Percentiles rank a stretch among this genome's conserved stretches.
Conservation (phyloP, 2,888 invertebrate species). For the Thumatha senex region DNA sequence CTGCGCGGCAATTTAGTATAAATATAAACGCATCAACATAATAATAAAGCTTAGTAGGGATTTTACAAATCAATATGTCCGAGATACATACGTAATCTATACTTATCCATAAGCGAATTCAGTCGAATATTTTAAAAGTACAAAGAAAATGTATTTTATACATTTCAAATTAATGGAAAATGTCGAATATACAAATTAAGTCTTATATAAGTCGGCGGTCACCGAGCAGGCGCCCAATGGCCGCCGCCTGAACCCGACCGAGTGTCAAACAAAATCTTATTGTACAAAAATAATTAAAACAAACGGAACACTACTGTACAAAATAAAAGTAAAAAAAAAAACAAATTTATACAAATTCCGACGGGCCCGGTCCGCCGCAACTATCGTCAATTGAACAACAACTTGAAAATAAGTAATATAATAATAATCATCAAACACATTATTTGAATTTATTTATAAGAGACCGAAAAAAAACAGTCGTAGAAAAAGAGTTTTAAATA, state of each 20-base stretch:
- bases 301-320: constrained; percentile 68
- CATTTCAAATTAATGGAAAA: constrained; percentile 50
- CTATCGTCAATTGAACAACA: constrained; percentile 22
- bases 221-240: neutral
- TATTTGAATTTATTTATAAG: constrained; percentile 34
- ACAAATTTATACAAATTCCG: constrained; percentile 56
- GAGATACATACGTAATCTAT: constrained; percentile 32
- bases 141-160: constrained; percentile 53
- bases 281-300: constrained; percentile 65
- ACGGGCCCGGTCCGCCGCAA: constrained; percentile 39
- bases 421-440: constrained; percentile 11
- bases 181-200: constrained; percentile 57
- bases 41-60: constrained; percentile 39
- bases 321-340: constrained; percentile 57
- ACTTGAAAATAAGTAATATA: constrained; percentile 23
- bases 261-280: constrained; percentile 68
- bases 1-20: constrained; percentile 34
- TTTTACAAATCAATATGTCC: constrained; percentile 33
- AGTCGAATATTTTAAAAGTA: constrained; percentile 47
- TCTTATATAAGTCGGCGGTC: constrained; percentile 37
- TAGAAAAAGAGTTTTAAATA: constrained; percentile 50
- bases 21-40: constrained; percentile 43
- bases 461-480: constrained; percentile 38
- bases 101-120: constrained; percentile 42
- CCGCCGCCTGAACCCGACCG: constrained; percentile 29